These are phyloP conservation scores for Anoplopoma fimbria DNA, from an alignment of 2,113 vertebrate genomes.

Conservation along the genomic window DNA sequence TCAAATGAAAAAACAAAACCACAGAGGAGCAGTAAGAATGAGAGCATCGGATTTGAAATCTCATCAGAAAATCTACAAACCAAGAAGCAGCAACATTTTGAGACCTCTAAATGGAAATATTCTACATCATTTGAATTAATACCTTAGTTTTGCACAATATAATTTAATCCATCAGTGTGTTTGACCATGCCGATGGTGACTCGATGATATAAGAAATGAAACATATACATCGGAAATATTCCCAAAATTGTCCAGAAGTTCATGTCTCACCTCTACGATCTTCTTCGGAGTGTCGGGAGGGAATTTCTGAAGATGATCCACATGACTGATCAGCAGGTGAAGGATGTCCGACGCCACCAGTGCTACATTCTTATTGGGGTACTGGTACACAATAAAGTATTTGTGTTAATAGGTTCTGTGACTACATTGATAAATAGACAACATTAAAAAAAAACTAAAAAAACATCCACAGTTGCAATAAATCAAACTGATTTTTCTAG, in stretches of 20 bases:
- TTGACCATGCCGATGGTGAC: too few species aligned
- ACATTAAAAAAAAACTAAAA: background rate
- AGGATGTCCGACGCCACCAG: conserved; percentile 96
- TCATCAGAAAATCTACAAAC: too few species aligned
- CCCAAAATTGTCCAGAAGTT: background rate
- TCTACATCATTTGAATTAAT: background rate
- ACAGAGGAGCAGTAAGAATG: background rate
- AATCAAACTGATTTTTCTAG: background rate
- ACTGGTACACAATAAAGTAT: conserved; percentile 80
- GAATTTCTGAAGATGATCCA: conserved; percentile 92
- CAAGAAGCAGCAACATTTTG: background rate
- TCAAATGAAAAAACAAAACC: background rate
- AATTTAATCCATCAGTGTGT: too few species aligned
- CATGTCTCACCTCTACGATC: conserved; percentile 91
- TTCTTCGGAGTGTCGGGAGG: conserved; percentile 94
- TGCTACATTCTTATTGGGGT: conserved; percentile 96
- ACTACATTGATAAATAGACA: background rate
- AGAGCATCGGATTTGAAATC: too few species aligned
- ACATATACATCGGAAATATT: background rate
- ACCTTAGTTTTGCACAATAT: background rate
- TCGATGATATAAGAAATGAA: background rate
- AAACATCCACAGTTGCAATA: background rate
- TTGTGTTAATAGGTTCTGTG: background rate
- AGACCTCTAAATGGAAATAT: background rate
- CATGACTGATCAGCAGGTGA: conserved; percentile 94